Percentiles rank a stretch among this genome's conserved stretches.
Evolutionary conservation across 1,140 invertebrate species (phyloP).

Genomic region (Diorhabda elongata): DNA sequence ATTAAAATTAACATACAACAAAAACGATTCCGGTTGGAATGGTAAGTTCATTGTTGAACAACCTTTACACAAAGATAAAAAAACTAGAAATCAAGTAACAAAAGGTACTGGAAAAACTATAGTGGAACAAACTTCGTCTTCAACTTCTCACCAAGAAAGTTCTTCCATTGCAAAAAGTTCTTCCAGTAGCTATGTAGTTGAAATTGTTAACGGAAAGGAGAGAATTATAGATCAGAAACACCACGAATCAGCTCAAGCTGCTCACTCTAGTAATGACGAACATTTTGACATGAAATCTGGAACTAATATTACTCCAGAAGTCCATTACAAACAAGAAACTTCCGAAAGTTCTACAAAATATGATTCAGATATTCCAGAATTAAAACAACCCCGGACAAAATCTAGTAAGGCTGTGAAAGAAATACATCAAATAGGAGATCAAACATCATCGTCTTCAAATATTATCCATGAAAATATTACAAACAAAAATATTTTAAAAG

Average conservation of each 20-base stretch:
- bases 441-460: constrained; percentile 24
- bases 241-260: constrained; percentile 52
- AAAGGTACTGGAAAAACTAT: constrained; percentile 22
- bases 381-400: constrained; percentile 35
- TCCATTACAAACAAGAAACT: constrained; percentile 52
- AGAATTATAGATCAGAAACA: constrained; percentile 54
- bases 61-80: constrained; percentile 27
- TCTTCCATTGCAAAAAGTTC: constrained; percentile 51
- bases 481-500: neutral
- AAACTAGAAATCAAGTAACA: constrained; percentile 14
- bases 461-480: constrained; percentile 13
- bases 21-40: constrained; percentile 52
- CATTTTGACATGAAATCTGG: constrained; percentile 49
- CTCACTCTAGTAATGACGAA: constrained; percentile 51
- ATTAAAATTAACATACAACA: constrained; percentile 40
- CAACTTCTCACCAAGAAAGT: constrained; percentile 33
- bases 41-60: constrained; percentile 51
- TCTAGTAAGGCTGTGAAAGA: constrained; percentile 34
- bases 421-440: constrained; percentile 40
- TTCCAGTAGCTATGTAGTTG: constrained; percentile 54
- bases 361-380: constrained; percentile 53
- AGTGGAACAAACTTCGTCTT: constrained; percentile 34
- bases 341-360: constrained; percentile 53
- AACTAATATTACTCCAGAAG: constrained; percentile 51
- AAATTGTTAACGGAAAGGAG: constrained; percentile 60